A percentile compares a stretch with the other conserved stretches of the same genome.
Evolutionary conservation across 2,888 invertebrate species (phyloP).

Genomic region (Tenthredo distinguenda): DNA sequence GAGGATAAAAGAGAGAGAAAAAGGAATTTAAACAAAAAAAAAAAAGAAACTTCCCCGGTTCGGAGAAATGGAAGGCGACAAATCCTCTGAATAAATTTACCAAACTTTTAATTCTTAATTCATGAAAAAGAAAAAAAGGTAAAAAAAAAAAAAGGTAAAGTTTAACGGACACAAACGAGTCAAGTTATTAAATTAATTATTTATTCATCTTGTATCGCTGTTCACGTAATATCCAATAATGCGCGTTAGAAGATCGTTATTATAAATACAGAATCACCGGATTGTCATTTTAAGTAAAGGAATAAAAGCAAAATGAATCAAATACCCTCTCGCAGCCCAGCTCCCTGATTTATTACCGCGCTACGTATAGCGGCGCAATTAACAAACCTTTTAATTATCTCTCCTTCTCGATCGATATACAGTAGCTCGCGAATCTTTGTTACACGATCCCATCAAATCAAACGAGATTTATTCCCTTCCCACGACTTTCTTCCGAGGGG

Average conservation of each 20-base stretch:
- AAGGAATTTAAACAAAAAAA: not conserved
- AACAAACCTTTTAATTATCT: slow-evolving; percentile 9
- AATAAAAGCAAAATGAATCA: not conserved
- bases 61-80: not conserved
- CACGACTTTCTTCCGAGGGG: not conserved
- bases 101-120: slow-evolving; percentile 35
- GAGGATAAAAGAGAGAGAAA: not conserved
- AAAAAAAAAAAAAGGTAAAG: not conserved
- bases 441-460: slow-evolving; percentile 1
- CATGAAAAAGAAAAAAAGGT: not conserved
- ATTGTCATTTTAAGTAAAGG: not conserved
- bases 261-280: not conserved
- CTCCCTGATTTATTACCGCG: not conserved
- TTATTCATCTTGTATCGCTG: not conserved
- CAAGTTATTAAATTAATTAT: not conserved
- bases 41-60: not conserved
- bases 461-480: not conserved
- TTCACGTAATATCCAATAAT: not conserved
- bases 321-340: not conserved
- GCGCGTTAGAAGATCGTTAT: not conserved
- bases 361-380: not conserved
- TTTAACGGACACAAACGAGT: not conserved
- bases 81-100: slow-evolving; percentile 22
- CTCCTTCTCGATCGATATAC: not conserved
- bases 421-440: not conserved